Conservation (phyloP, 2,797 vertebrate species). For the Myotis myotis region DNA sequence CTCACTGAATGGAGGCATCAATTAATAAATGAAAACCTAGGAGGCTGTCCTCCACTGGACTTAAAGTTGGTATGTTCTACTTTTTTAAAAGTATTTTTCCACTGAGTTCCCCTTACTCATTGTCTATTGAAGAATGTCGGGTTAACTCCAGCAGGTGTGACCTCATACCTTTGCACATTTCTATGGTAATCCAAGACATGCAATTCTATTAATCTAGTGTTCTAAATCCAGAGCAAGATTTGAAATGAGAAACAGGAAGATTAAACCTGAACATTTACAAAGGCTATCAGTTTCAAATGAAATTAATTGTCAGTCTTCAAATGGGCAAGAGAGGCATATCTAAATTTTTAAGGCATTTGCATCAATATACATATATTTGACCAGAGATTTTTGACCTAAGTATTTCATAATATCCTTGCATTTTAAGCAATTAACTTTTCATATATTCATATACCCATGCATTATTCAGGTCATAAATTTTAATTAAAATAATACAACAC, state of each 20-base stretch:
- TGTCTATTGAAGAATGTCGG: neutral
- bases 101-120: neutral
- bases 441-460: neutral
- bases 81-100: neutral
- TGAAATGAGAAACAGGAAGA: neutral
- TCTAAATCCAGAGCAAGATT: neutral
- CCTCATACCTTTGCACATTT: neutral
- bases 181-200: neutral
- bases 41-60: neutral
- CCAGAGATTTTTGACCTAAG: slow-evolving; percentile 37
- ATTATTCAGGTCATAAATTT: slow-evolving; percentile 61
- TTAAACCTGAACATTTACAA: neutral
- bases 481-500: slow-evolving; percentile 56
- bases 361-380: neutral
- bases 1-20: neutral
- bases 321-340: neutral
- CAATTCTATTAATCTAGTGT: neutral
- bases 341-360: neutral
- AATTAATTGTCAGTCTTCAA: slow-evolving; percentile 25
- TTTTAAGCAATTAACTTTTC: slow-evolving; percentile 49
- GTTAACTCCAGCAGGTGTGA: neutral
- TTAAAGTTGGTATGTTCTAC: neutral
- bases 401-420: slow-evolving; percentile 40
- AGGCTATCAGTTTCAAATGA: neutral
- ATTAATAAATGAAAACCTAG: neutral